Base-by-base conservation (phyloP, 2,797 vertebrate species). In the Falco naumanni region DNA sequence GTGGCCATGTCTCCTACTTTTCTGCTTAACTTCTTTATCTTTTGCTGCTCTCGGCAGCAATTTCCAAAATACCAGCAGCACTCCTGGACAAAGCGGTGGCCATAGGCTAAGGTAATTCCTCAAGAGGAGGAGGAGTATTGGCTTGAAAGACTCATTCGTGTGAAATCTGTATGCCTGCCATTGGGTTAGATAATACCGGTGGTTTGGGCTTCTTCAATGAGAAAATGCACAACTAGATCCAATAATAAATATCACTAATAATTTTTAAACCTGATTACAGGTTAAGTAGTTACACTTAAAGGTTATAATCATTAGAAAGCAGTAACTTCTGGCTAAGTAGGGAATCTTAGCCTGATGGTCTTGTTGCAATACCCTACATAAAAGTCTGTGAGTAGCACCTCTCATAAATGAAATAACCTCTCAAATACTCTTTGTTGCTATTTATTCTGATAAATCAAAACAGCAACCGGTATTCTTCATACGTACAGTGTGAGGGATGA, bases 391-490 rank as follows among this genome's bases (percentile, higher is more conserved):
- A 43, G 39, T 89, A 81, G 31, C 82, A 54, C 61, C 43, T 81
- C 54, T 97, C 65, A 28, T 60, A 82, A 81, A 87, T 79, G 41
- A 95, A 95, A 70, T 91, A 59, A 90, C 50, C 59, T 83, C 48
- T 95, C 60, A 89, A 92, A 63, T 92, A 66, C 60, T 95, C 53
- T 80, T 83, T 93, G 83, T 89, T 89, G 72, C 94, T 93, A 4
- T 90, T 87, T 96, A 78, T 92, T 90, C 88, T 94, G 91, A 87
- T 78, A 95, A 97, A 97, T 95, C 93, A 87, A 93, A 97, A 85
- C 89, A 95, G 83, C 95, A 96, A 89, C 95, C 59, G 31, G 21
- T 89, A 50, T 92, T 97, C 95, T 94, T 97, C 88, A 56, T 89
- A 69, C 20, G 72, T 77, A 89, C 86, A 85, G 85, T 65, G 90